Evolutionary conservation across 2,797 vertebrate species (phyloP), one percentile per base, ranked within the genome.

Genomic region (Channallabes apus): DNA sequence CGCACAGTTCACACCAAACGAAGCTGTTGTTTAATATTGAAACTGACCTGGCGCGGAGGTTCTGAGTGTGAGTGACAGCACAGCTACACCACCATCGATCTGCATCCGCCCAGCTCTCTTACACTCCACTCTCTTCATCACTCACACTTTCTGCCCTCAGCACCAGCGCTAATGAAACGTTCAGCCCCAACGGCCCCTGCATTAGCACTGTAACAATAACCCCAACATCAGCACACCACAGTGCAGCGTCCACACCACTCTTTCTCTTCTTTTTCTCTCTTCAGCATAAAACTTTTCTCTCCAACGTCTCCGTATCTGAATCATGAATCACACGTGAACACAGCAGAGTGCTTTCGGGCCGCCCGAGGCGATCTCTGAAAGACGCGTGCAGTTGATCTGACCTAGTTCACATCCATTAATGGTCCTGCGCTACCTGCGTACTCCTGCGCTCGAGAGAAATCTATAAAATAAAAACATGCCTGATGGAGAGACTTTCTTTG

Each of bases 241-340:
- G 22, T 32, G 38, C n/a, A 67, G 38, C 51, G 41, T 20, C 27
- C 78, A 20, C 62, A 6, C 38, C 9, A 6, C 38, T 1, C 59
- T 64, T 27, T 46, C 24, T 27, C 17, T 64, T 9, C 46, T 61
- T 61, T 35, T 62, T 54, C 76, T 65, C 38, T 14, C 9, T 54
- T 62, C 61, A 11, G 72, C 27, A 24, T 3, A 6, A 32, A 83
- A 51, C 9, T 29, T 87, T 77, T 24, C 80, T 38, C 69, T 35
- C 64, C 59, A 61, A 17, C 46, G 84, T 76, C 29, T 67, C 77
- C 51, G 32, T 46, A 38, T 69, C 46, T 87, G 82, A 88, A 87
- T 88, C 87, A 89, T 89, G 80, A 85, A 90, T 88, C 62, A 83
- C 32, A 56, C 64, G 38, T 78, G 86, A 88, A 86, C 78, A 86